Percentiles rank a stretch among this genome's conserved stretches.
phyloP scores from a whole-genome alignment of 2,113 vertebrate genomes.

The Ursus arctos region DNA sequence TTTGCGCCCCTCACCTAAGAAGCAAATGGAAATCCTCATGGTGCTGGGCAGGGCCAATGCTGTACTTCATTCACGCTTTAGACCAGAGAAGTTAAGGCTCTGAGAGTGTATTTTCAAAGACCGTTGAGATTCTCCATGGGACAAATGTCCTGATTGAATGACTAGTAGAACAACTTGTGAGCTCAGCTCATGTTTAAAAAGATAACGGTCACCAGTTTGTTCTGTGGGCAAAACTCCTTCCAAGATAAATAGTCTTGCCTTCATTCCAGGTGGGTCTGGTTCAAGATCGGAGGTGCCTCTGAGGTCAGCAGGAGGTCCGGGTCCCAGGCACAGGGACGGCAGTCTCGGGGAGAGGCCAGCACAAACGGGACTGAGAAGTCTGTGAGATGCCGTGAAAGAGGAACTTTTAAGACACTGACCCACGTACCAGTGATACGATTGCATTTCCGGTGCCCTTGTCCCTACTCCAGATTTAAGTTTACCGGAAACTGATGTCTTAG shows the following conservation, averaged over 20 bases:
- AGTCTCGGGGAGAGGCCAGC: neutral
- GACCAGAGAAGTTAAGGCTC: neutral
- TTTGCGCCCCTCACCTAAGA: neutral
- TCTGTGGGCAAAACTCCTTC: neutral
- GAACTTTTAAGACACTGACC: neutral
- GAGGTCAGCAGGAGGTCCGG: neutral
- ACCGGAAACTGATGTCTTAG: neutral
- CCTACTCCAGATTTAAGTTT: no score
- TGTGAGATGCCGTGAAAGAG: neutral
- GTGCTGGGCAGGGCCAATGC: no score
- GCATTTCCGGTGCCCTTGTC: rapidly evolving
- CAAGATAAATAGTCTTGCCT: neutral
- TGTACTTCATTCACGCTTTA: neutral
- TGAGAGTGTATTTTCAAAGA: neutral
- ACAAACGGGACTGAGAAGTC: neutral
- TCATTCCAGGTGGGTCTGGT: neutral
- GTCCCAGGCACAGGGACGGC: neutral
- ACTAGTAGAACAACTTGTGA: neutral
- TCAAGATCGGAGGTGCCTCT: neutral
- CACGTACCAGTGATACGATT: rapidly evolving
- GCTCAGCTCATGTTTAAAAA: neutral
- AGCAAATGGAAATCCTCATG: neutral
- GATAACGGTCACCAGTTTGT: neutral
- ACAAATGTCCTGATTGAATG: neutral
- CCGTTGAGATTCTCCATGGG: neutral